Conservation (phyloP, 2,888 invertebrate species). For the Eurois occulta region DNA sequence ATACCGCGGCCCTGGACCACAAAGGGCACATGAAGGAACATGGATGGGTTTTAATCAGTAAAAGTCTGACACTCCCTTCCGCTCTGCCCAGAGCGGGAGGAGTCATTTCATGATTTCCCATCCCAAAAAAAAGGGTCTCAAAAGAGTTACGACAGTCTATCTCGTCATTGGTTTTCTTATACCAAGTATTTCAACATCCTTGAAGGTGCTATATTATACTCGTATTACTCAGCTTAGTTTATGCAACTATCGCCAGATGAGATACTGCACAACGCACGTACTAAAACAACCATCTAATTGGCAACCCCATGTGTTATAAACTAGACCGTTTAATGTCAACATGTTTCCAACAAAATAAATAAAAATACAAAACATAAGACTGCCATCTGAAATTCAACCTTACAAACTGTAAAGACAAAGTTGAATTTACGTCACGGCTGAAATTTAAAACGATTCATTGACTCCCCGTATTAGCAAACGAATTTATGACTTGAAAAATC, state of each 20-base stretch:
- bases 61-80: no score
- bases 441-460: slow-evolving; percentile 58
- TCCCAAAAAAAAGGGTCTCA: no score
- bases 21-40: no score
- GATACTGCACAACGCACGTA: slow-evolving; percentile 17
- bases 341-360: slow-evolving; percentile 38
- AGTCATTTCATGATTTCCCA: no score
- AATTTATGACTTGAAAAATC: slow-evolving; percentile 74
- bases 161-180: background rate
- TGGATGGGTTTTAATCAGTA: no score
- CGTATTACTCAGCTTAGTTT: slow-evolving; percentile 1
- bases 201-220: slow-evolving; percentile 4
- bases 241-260: slow-evolving; percentile 18
- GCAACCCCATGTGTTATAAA: slow-evolving; percentile 51
- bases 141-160: background rate
- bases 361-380: slow-evolving; percentile 25
- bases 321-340: slow-evolving; percentile 58
- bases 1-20: no score
- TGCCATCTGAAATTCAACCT: slow-evolving; percentile 5
- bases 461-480: slow-evolving; percentile 57
- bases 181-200: background rate
- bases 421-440: slow-evolving; percentile 18
- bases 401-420: background rate
- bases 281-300: slow-evolving; percentile 49
- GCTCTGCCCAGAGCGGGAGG: no score